Evolutionary conservation across 1,140 invertebrate genomes (phyloP).

Genomic region (Orussus abietinus): DNA sequence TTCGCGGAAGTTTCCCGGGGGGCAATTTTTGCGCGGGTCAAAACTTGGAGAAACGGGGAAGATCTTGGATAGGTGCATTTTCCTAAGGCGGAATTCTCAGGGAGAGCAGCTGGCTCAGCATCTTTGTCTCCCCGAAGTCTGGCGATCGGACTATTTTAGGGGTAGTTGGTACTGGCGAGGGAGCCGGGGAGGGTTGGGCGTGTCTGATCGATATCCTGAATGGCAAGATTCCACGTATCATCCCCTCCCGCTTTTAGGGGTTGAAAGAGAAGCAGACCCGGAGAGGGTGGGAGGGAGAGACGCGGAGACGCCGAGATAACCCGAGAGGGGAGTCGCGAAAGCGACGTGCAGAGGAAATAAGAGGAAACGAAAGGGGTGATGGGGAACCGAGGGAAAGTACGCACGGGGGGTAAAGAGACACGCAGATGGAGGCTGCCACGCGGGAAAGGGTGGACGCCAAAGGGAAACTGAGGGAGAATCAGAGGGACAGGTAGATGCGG

Average conservation of each 20-base stretch:
- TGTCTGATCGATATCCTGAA: slow-evolving; percentile 47
- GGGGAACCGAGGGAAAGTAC: neutral
- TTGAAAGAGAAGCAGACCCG: slow-evolving; percentile 14
- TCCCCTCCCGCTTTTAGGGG: too few species aligned
- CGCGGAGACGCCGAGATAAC: slow-evolving; percentile 1
- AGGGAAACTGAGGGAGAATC: too few species aligned
- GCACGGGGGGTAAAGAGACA: neutral
- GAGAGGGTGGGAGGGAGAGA: slow-evolving; percentile 8
- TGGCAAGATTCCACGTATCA: slow-evolving; percentile 34
- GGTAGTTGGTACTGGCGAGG: neutral
- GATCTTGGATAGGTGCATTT: slow-evolving; percentile 8
- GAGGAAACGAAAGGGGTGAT: slow-evolving; percentile 4
- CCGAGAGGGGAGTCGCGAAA: slow-evolving; percentile 10
- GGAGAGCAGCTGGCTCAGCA: too few species aligned
- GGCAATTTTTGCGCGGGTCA: neutral
- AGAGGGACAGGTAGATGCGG: too few species aligned
- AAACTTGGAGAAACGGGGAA: slow-evolving; percentile 7
- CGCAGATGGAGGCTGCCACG: too few species aligned
- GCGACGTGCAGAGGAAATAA: slow-evolving; percentile 6
- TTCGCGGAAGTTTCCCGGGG: slow-evolving; percentile 24
- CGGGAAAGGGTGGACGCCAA: too few species aligned
- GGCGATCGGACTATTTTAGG: neutral
- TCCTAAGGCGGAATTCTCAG: slow-evolving; percentile 7
- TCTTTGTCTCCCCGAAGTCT: neutral
- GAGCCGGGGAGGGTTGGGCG: slow-evolving; percentile 29